A percentile compares a stretch with the other conserved stretches of the same genome.
phyloP scores from a whole-genome alignment of 2,797 vertebrate species.

The Strix occidentalis region DNA sequence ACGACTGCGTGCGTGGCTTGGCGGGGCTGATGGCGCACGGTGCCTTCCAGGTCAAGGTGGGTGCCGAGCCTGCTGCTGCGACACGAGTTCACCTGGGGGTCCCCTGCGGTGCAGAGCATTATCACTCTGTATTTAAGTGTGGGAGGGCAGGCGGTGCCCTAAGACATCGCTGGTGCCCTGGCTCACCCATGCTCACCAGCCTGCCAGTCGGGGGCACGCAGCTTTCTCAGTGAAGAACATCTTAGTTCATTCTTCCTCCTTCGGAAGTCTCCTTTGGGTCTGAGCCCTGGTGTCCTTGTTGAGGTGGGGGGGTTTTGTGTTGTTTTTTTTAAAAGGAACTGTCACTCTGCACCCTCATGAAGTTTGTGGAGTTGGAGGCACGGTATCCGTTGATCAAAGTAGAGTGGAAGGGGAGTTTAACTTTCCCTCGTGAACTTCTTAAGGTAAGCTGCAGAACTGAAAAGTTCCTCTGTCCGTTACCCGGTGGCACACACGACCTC shows the following conservation, averaged over 20 bases:
- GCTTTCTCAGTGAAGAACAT: not conserved
- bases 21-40: conserved; percentile 81
- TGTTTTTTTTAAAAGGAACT: conserved; percentile 76
- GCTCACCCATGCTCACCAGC: not conserved
- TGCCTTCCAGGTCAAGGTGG: conserved; percentile 82
- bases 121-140: rapidly evolving
- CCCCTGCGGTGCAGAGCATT: rapidly evolving
- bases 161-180: rapidly evolving
- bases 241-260: rapidly evolving
- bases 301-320: rapidly evolving
- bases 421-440: conserved; percentile 85
- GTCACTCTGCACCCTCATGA: conserved; percentile 87
- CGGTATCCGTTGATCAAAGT: conserved; percentile 80
- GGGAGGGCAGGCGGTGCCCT: not conserved
- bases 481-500: rapidly evolving
- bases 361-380: conserved; percentile 85
- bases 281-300: not conserved
- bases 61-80: not conserved
- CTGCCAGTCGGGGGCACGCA: rapidly evolving
- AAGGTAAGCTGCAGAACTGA: conserved; percentile 71
- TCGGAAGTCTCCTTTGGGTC: not conserved
- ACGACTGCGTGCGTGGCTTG: conserved; percentile 80
- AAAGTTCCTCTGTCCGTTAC: not conserved
- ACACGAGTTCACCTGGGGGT: rapidly evolving
- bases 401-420: conserved; percentile 85